A percentile compares a stretch with the other conserved stretches of the same genome.
Evolutionary conservation across 2,888 invertebrate species (phyloP).

Genomic region (Nemotelus nigrinus): DNA sequence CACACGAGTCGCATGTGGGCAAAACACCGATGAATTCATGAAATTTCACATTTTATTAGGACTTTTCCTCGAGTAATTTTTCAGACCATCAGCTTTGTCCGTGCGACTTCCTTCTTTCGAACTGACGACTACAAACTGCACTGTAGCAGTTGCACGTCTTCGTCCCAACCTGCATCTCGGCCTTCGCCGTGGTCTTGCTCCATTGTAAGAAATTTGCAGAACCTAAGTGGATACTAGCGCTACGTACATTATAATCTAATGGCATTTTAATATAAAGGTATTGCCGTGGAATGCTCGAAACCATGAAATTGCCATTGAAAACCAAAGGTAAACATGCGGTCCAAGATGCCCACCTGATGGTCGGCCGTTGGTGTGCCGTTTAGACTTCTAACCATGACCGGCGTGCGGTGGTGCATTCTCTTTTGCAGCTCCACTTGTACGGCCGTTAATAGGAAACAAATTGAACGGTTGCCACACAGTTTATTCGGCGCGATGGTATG

Average conservation of each 20-base stretch:
- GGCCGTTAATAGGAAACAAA: constrained; percentile 51
- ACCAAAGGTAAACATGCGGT: constrained; percentile 35
- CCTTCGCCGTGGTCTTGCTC: neutral
- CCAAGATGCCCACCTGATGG: constrained; percentile 38
- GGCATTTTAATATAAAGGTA: constrained; percentile 38
- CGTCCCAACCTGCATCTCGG: neutral
- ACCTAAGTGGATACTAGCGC: constrained; percentile 35
- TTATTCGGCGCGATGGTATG: constrained; percentile 20
- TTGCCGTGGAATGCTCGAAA: constrained; percentile 36
- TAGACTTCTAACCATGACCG: neutral
- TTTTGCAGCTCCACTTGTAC: constrained; percentile 9
- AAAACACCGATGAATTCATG: constrained; percentile 19
- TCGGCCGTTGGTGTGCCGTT: constrained; percentile 27
- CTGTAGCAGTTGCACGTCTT: constrained; percentile 11
- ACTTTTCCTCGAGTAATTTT: constrained; percentile 46
- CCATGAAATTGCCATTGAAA: constrained; percentile 41
- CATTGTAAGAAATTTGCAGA: constrained; percentile 36
- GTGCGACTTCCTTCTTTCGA: constrained; percentile 39
- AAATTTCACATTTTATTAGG: constrained; percentile 40
- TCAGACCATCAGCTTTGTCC: constrained; percentile 48
- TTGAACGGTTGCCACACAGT: constrained; percentile 48
- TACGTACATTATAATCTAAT: constrained; percentile 33
- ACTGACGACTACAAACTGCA: constrained; percentile 3
- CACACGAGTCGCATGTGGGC: constrained; percentile 10
- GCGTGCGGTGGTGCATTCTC: constrained; percentile 10